These are phyloP conservation scores for Linyphia triangularis DNA, from an alignment of 2,888 invertebrate genomes.

Conservation along the genomic window DNA sequence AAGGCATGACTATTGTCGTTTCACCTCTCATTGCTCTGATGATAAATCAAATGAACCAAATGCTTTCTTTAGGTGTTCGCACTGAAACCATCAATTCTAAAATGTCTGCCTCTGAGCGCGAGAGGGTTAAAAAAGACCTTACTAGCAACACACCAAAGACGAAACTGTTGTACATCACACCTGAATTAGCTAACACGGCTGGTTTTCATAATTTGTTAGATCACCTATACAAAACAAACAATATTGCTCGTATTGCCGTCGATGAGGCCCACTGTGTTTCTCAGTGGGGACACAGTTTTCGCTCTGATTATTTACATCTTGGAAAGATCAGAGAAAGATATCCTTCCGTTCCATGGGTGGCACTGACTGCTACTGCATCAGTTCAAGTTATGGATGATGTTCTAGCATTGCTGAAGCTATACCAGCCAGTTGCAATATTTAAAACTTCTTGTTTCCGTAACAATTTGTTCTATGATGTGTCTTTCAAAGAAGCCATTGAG, in stretches of 20 bases:
- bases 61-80: constrained; percentile 90
- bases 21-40: constrained; percentile 97
- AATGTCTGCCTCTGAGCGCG: constrained; percentile 88
- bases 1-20: constrained; percentile 92
- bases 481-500: constrained; percentile 89
- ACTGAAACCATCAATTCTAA: constrained; percentile 97
- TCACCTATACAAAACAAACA: constrained; percentile 86
- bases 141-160: constrained; percentile 86
- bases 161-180: constrained; percentile 95
- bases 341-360: constrained; percentile 89
- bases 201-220: constrained; percentile 69
- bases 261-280: constrained; percentile 99
- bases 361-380: constrained; percentile 96
- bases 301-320: constrained; percentile 95
- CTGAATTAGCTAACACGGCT: constrained; percentile 88
- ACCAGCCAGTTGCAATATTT: constrained; percentile 86
- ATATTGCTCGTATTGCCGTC: constrained; percentile 93
- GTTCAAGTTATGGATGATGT: constrained; percentile 89
- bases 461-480: constrained; percentile 96
- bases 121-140: constrained; percentile 88
- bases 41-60: constrained; percentile 76
- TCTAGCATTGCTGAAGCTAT: constrained; percentile 85
- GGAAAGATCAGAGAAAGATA: constrained; percentile 85
- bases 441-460: constrained; percentile 93
- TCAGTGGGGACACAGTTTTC: constrained; percentile 99